Base-by-base conservation (phyloP, 2,113 vertebrate genomes). In the Oophaga pumilio region DNA sequence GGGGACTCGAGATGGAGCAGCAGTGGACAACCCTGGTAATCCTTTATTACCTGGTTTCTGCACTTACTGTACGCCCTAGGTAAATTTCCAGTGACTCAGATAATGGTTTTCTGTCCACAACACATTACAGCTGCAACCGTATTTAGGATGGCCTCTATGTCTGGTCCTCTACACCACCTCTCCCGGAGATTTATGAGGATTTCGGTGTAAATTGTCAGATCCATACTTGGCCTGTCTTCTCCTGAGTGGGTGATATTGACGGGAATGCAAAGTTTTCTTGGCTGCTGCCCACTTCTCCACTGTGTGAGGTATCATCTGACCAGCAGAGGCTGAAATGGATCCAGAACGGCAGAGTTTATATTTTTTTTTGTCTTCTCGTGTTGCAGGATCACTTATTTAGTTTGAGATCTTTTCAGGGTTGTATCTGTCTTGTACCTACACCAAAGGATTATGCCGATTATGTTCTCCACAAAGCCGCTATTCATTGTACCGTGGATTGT, bases 191-290 rank as follows among this genome's bases (percentile, higher is more conserved):
- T 60, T 64, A 62, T 68, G 60, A 18, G 68, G 80, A 26, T 64
- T 66, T 66, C 24, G 57, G 49, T 69, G 43, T 53, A 18, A n/a
- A 53, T 24, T 52, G 43, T 66, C 59, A 50, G 43, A 26, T 68
- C 3, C 80, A 4, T 24, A 53, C 81, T 50, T 83, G 81, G 81
- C 13, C 7, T n/a, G 14, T 17, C 76, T 82, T 64, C 43, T 14
- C 13, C 14, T 69, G 60, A 83, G 80, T 59, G 81, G 81, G 81
- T 69, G 81, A 83, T 83, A 69, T 15, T 69, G 81, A 83, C 62
- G 62, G 60, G 80, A 66, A 66, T 52, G 80, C 13, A 28, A 13
- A 24, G 43, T 69, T 69, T 83, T 64, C 80, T 82, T 50, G 60
- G n/a, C 49, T 49, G 43, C 57, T 62, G 43, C 43, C 57, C 78